These are phyloP conservation scores for Hydrolagus colliei DNA, from an alignment of 2,797 vertebrate genomes.

Conservation along the genomic window DNA sequence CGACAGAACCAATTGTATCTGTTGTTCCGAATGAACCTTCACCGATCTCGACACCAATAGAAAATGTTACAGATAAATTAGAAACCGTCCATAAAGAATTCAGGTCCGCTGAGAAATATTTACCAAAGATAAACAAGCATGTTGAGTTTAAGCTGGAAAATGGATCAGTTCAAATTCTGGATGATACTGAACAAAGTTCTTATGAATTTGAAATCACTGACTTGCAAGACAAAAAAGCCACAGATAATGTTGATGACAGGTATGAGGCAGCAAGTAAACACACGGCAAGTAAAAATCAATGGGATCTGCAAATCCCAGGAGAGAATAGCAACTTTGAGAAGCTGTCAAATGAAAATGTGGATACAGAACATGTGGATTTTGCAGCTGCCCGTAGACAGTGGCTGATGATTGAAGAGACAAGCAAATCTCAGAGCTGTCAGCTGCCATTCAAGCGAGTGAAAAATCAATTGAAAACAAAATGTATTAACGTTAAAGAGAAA, in stretches of 20 bases:
- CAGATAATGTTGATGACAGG: not conserved
- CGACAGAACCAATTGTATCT: not conserved
- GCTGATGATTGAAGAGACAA: slow-evolving; percentile 66
- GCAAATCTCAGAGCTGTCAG: slow-evolving; percentile 50
- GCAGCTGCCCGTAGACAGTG: slow-evolving; percentile 65
- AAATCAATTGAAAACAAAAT: not conserved
- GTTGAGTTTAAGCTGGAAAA: not conserved
- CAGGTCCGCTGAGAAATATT: not conserved
- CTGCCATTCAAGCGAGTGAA: slow-evolving; percentile 48
- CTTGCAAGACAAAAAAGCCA: not conserved
- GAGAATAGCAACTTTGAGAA: slow-evolving; percentile 52
- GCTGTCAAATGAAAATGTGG: slow-evolving; percentile 65
- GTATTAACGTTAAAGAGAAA: not conserved
- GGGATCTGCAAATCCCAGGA: not conserved
- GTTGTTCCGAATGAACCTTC: not conserved
- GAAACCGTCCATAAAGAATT: not conserved
- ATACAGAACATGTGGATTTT: slow-evolving; percentile 69
- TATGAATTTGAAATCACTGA: not conserved
- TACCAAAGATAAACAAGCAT: not conserved
- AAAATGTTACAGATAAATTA: not conserved
- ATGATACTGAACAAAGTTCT: not conserved
- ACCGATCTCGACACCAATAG: not conserved
- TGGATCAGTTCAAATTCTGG: not conserved
- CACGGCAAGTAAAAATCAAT: not conserved
- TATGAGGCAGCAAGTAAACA: not conserved